Evolutionary conservation across 2,888 invertebrate genomes (phyloP).

Genomic region (Dioctria linearis): DNA sequence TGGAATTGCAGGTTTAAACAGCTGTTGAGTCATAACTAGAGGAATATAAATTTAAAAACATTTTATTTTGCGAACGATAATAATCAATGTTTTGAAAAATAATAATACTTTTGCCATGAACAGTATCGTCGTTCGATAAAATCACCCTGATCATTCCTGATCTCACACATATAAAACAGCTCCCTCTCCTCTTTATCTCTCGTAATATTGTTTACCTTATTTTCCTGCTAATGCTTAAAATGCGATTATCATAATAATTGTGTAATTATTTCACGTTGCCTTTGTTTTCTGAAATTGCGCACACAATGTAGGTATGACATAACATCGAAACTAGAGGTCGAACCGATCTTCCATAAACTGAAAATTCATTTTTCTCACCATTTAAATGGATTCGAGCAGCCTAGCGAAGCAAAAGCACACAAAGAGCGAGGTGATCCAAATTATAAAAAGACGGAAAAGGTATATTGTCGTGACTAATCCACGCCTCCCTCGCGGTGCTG

Average conservation of each 20-base stretch:
- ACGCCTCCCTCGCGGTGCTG: neutral
- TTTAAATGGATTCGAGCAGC: neutral
- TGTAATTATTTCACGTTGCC: conserved; percentile 2
- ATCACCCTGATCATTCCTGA: no score
- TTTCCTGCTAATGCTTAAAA: neutral
- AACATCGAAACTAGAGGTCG: conserved; percentile 3
- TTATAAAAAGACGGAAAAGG: neutral
- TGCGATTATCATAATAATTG: neutral
- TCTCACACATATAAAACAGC: no score
- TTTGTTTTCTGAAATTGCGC: conserved; percentile 2
- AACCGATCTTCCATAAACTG: neutral
- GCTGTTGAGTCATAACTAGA: no score
- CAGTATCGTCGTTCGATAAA: no score
- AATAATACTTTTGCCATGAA: no score
- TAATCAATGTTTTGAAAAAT: no score
- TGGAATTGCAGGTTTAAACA: no score
- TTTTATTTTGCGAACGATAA: no score
- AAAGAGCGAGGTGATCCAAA: neutral
- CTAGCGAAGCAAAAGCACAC: neutral
- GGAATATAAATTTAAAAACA: no score
- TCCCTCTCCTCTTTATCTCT: neutral
- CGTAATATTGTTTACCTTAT: neutral
- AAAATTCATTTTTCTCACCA: neutral
- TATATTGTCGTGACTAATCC: neutral
- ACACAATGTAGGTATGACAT: neutral